Conservation (phyloP, 2,113 vertebrate species). For the Danionella cerebrum region DNA sequence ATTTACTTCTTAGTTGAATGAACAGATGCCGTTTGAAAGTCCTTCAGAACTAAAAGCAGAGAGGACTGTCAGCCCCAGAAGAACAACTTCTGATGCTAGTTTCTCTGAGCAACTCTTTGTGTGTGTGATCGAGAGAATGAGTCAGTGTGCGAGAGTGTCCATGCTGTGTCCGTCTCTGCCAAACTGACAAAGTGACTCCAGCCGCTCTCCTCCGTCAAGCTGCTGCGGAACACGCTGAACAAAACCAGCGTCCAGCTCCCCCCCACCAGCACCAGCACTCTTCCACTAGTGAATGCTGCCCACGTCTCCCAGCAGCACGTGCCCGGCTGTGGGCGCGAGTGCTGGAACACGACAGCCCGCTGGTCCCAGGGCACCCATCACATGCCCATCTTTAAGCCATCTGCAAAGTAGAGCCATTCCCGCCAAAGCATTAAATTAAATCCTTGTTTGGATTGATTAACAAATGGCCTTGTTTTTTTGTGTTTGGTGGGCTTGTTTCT, state of each 20-base stretch:
- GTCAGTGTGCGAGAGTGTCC: conserved; percentile 11
- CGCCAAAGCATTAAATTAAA: conserved; percentile 75
- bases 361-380: conserved; percentile 63
- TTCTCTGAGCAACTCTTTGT: conserved; percentile 5
- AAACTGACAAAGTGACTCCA: conserved; percentile 39
- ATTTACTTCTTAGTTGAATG: too few relatives aligned
- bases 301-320: conserved; percentile 41
- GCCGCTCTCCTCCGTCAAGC: conserved; percentile 32
- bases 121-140: not conserved
- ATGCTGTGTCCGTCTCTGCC: conserved; percentile 25
- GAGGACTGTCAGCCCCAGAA: not conserved
- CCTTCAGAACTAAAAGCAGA: not conserved
- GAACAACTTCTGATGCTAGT: conserved; percentile 1
- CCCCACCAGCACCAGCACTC: not conserved
- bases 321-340: conserved; percentile 54
- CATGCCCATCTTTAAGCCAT: conserved; percentile 69
- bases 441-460: conserved; percentile 75
- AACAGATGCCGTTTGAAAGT: not conserved
- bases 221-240: conserved; percentile 28
- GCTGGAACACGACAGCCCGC: conserved; percentile 57
- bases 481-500: conserved; percentile 40
- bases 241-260: conserved; percentile 29
- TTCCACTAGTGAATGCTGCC: conserved; percentile 32
- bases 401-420: conserved; percentile 65
- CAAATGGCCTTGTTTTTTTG: conserved; percentile 68